These are phyloP conservation scores for Conus ventricosus DNA, from an alignment of 1,140 invertebrate genomes.

Conservation along the genomic window DNA sequence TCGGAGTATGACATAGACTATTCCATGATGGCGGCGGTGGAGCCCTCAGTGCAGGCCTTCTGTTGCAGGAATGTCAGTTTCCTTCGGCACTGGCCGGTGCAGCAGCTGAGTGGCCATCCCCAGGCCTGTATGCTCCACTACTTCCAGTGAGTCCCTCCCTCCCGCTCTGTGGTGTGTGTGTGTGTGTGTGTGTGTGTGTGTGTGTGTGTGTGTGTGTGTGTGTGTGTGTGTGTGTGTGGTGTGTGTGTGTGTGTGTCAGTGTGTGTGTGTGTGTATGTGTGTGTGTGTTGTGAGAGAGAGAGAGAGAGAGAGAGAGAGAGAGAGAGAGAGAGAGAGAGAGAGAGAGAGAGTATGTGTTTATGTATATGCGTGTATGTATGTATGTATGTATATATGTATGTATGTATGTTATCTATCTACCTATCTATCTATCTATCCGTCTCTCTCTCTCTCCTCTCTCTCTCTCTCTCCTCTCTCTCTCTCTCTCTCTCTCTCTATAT, in stretches of 20 bases:
- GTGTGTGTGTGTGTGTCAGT: too few species aligned
- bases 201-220: conserved; percentile 7
- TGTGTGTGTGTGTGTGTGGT: not conserved
- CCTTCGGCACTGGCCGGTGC: conserved; percentile 63
- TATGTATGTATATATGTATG: too few species aligned
- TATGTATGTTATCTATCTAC: too few species aligned
- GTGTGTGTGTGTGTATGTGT: too few species aligned
- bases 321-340: not conserved
- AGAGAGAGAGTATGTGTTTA: not conserved
- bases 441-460: too few species aligned
- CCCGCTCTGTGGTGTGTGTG: not conserved
- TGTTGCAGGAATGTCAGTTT: conserved; percentile 59
- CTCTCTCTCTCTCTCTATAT: too few species aligned
- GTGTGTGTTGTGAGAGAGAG: too few species aligned
- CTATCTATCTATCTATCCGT: too few species aligned
- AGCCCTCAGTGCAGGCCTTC: conserved; percentile 24
- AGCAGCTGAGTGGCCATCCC: conserved; percentile 52
- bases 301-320: not conserved
- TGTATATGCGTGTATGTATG: not conserved
- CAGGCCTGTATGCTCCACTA: conserved; percentile 65
- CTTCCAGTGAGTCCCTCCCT: conserved; percentile 60
- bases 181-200: not conserved
- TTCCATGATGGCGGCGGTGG: not conserved
- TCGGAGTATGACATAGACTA: not conserved
- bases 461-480: too few species aligned